phyloP scores from a whole-genome alignment of 2,113 vertebrate genomes.

The Rallus limicola region DNA sequence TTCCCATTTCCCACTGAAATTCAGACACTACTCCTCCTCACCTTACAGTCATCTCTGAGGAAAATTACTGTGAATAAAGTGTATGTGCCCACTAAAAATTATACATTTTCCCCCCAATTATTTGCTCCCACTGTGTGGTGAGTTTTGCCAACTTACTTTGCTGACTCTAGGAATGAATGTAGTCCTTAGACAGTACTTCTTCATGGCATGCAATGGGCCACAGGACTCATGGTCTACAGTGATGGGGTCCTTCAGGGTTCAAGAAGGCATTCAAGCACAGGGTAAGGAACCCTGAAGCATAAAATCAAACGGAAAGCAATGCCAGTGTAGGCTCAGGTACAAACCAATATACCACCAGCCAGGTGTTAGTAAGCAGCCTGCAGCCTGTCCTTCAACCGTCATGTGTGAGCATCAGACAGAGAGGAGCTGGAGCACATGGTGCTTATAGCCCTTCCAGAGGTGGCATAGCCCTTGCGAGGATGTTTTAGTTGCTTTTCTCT shows the following conservation, averaged over 20 bases:
- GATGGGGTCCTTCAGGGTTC: background rate
- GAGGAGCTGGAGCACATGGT: accelerated
- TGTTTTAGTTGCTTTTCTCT: background rate
- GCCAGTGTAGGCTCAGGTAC: background rate
- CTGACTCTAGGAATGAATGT: background rate
- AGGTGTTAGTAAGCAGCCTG: background rate
- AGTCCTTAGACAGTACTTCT: background rate
- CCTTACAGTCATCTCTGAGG: background rate
- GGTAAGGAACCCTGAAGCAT: background rate
- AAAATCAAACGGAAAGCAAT: background rate
- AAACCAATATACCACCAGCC: background rate
- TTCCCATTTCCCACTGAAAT: background rate
- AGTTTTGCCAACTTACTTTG: background rate
- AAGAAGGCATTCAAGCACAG: background rate
- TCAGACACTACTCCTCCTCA: background rate
- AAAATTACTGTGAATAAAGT: background rate
- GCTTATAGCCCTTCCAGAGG: background rate
- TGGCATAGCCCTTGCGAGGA: background rate
- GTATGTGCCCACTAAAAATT: background rate
- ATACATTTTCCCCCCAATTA: background rate
- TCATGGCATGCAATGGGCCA: background rate
- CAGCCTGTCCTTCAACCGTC: background rate
- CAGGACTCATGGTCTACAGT: background rate
- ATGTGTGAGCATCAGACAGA: background rate
- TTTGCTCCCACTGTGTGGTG: background rate